These are phyloP conservation scores for Motacilla alba DNA, from an alignment of 2,113 vertebrate genomes.

Conservation along the genomic window DNA sequence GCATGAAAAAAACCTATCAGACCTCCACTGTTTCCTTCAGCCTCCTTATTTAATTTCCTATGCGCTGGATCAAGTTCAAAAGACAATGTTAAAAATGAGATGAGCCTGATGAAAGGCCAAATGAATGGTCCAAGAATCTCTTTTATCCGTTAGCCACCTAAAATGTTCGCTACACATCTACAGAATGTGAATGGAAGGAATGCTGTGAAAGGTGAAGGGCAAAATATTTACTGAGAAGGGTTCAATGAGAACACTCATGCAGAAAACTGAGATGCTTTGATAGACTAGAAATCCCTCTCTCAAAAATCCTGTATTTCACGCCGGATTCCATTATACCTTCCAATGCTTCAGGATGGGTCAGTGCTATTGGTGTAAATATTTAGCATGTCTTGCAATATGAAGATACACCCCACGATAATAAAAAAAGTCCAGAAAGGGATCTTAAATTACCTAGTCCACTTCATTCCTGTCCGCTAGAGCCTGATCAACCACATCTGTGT, in stretches of 20 bases:
- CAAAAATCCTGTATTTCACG: background rate
- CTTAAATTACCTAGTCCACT: background rate
- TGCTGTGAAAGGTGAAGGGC: background rate
- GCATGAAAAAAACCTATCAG: background rate
- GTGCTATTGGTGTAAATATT: background rate
- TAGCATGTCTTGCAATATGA: background rate
- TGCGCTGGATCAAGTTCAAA: background rate
- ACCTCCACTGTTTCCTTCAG: background rate
- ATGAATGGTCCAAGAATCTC: background rate
- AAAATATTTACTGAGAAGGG: background rate
- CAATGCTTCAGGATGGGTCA: background rate
- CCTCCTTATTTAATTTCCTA: background rate
- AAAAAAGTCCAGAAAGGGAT: background rate
- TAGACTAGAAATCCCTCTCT: background rate
- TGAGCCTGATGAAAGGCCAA: background rate
- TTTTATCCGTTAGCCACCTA: background rate
- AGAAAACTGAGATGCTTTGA: background rate
- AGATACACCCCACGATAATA: background rate
- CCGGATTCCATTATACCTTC: background rate
- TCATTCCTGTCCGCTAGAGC: background rate
- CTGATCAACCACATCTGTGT: background rate
- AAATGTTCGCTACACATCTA: background rate
- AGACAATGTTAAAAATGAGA: background rate
- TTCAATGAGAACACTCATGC: background rate
- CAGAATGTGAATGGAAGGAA: background rate